Evolutionary conservation across 1,140 invertebrate genomes (phyloP).

Genomic region (Drosophila insularis): DNA sequence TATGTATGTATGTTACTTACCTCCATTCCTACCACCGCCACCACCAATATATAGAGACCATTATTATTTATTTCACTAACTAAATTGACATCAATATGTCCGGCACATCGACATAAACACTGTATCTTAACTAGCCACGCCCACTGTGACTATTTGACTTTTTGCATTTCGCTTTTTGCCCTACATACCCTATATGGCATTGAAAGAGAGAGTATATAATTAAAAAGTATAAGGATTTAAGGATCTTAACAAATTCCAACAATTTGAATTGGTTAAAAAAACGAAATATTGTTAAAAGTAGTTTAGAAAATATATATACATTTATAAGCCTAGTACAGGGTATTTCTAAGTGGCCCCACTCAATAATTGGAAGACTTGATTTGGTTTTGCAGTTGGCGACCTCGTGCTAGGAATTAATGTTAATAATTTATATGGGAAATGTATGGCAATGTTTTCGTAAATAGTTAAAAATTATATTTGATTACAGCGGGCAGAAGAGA

Average conservation of each 20-base stretch:
- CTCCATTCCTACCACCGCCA: not conserved
- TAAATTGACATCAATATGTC: conserved; percentile 49
- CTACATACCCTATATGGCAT: not conserved
- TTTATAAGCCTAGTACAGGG: not conserved
- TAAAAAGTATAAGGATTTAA: no score
- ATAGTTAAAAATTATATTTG: conserved; percentile 79
- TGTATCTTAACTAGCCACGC: conserved; percentile 7
- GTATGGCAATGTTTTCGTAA: conserved; percentile 65
- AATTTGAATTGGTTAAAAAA: no score
- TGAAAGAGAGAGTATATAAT: not conserved
- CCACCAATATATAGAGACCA: not conserved
- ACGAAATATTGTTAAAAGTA: no score
- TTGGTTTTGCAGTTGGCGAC: conserved; percentile 23
- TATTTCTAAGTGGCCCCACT: not conserved
- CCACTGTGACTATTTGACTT: conserved; percentile 31
- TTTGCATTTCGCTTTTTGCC: not conserved
- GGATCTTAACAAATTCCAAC: no score
- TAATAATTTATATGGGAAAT: conserved; percentile 69
- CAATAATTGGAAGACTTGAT: not conserved
- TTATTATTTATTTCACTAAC: conserved; percentile 56
- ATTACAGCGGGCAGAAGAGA: conserved; percentile 48
- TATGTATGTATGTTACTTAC: not conserved
- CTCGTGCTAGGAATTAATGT: conserved; percentile 67
- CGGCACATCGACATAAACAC: conserved; percentile 9
- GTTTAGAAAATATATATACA: no score